phyloP scores from a whole-genome alignment of 1,140 invertebrate genomes.

The Heliothis subflexa region DNA sequence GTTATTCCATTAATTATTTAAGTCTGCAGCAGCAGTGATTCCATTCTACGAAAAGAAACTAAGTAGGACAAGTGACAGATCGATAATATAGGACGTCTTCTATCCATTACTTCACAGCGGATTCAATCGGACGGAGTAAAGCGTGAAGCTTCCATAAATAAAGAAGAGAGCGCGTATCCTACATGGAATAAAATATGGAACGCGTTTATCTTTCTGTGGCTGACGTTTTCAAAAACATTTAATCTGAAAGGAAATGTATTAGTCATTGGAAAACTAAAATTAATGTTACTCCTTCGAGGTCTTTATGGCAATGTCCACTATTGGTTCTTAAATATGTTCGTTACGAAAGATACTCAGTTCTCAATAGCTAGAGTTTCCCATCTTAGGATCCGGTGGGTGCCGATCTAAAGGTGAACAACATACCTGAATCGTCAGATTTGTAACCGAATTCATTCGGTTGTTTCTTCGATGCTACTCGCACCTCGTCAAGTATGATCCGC shows the following conservation, averaged over 20 bases:
- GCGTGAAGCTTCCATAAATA: slow-evolving; percentile 32
- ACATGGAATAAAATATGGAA: slow-evolving; percentile 24
- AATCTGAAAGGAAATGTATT: slow-evolving; percentile 24
- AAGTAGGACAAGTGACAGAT: slow-evolving; percentile 28
- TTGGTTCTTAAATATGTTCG: background rate
- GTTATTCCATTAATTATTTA: too few species aligned
- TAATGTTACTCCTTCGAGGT: background rate
- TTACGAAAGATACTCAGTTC: background rate
- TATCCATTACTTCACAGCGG: slow-evolving; percentile 24
- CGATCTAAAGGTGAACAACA: background rate
- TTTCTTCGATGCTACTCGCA: slow-evolving; percentile 87
- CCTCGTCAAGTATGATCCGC: slow-evolving; percentile 89
- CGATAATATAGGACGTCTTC: slow-evolving; percentile 11
- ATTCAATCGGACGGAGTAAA: slow-evolving; percentile 25
- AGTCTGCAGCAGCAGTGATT: too few species aligned
- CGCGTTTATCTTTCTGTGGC: slow-evolving; percentile 31
- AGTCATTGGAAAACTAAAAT: background rate
- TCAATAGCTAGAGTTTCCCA: too few species aligned
- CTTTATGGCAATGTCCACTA: background rate
- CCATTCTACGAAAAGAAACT: background rate
- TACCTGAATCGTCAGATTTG: slow-evolving; percentile 86
- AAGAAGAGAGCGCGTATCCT: slow-evolving; percentile 7
- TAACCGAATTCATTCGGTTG: slow-evolving; percentile 88
- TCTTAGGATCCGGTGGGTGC: too few species aligned
- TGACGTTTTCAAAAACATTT: slow-evolving; percentile 26